Evolutionary conservation across 2,113 vertebrate genomes (phyloP).

Genomic region (Pelecanus crispus): DNA sequence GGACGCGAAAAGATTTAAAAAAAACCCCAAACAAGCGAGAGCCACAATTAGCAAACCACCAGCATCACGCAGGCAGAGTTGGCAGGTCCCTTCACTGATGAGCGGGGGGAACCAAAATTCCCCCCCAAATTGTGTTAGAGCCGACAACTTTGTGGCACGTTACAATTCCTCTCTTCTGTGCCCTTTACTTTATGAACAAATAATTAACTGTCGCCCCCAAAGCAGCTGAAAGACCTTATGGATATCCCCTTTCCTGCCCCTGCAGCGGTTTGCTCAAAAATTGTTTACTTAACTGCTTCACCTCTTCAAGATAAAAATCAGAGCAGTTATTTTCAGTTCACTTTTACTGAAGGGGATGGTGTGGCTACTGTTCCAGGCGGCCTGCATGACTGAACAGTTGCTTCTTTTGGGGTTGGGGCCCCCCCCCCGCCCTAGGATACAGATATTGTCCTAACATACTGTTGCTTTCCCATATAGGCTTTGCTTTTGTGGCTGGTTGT

Average conservation of each 20-base stretch:
- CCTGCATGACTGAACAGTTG: neutral
- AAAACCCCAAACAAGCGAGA: too few relatives aligned
- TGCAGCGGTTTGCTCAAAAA: neutral
- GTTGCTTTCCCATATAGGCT: neutral
- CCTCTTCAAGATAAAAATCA: neutral
- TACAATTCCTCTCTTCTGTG: neutral
- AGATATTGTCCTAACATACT: rapidly evolving
- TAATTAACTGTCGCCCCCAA: rapidly evolving
- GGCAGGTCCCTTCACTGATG: neutral
- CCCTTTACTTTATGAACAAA: neutral
- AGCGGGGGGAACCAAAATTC: neutral
- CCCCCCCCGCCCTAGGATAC: rapidly evolving
- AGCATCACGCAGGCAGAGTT: rapidly evolving
- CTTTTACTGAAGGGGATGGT: neutral
- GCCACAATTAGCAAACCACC: too few relatives aligned
- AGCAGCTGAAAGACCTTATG: neutral
- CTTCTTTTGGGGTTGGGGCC: neutral
- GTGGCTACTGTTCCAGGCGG: neutral
- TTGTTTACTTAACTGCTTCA: neutral
- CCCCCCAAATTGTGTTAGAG: too few relatives aligned
- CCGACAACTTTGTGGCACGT: neutral
- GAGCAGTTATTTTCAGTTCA: neutral
- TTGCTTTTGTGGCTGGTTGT: neutral
- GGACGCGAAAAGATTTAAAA: neutral
- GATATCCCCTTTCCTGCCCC: neutral